Base-by-base conservation (phyloP, 1,140 invertebrate species). In the Hypothenemus hampei region DNA sequence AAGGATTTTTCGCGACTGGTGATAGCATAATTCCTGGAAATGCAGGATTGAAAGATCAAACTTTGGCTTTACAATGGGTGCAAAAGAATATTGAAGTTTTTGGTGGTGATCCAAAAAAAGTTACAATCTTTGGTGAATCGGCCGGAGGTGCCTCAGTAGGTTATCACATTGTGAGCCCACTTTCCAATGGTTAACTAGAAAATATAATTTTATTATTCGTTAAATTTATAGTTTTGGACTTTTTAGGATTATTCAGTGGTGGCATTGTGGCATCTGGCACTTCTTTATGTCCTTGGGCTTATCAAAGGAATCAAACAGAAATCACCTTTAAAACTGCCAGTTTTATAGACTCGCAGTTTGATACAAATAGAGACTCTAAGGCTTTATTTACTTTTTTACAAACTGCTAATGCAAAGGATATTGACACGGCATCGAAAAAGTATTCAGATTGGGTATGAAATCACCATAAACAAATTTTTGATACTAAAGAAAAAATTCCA, bases 1-100 rank as follows among this genome's bases (percentile, higher is more conserved):
- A 10, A 57, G 54, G 54, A n/a, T 57, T 57, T 39, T 33, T 57
- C 26, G 40, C 54, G n/a, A 57, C 54, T 57, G 54, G 54, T n/a
- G 54, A 57, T 29, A 26, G 16, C 4, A 40, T 57, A 8, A 57
- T 57, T 23, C 54, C 45, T 23, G 54, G 54, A 33, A 57, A 57
- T 22, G 54, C 54, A 8, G 54, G 54, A 13, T 33, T 57, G 11
- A 57, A 49, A 21, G 54, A 57, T 19, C 54, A 57, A 26, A n/a
- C 29, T 7, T 20, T 57, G 20, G 54, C 54, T 11, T 37, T 57
- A 20, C 31, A 57, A 26, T 57, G 54, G 54, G 39, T 50, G 6
- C 54, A 57, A 35, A 48, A 49, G 6, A 57, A 57, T 24, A 57
- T 57, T 22, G 54, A 36, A 15, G 16, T 4, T 18, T 57, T 57